Percentiles rank a stretch among this genome's conserved stretches.
Conservation (phyloP, 30 jellyfish, hydroid and myxozoan species). For the Nemopilema nomurai region DNA sequence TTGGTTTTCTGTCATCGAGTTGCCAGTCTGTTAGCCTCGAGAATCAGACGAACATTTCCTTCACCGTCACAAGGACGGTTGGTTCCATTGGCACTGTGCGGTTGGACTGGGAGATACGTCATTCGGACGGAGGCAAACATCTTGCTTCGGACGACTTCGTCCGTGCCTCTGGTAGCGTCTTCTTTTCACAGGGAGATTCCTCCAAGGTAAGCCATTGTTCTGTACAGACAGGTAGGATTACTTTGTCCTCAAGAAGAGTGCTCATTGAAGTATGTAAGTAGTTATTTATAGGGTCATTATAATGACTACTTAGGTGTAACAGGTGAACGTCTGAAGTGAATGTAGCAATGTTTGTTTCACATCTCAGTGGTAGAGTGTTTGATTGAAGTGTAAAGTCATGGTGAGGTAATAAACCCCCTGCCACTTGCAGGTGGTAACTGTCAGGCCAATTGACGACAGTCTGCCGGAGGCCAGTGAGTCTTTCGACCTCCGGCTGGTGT, state of each 20-base stretch:
- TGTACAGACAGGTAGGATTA: no score
- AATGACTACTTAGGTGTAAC: no score
- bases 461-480: constrained; percentile 71
- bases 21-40: constrained; percentile 49
- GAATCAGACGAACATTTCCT: constrained; percentile 33
- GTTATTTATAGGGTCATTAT: background rate
- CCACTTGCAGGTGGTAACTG: constrained; percentile 34
- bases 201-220: constrained; percentile 41
- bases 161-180: constrained; percentile 59
- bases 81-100: constrained; percentile 65
- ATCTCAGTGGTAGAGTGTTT: background rate
- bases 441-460: constrained; percentile 58
- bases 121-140: constrained; percentile 2
- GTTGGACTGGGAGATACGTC: constrained; percentile 73
- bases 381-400: no score
- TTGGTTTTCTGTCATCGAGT: constrained; percentile 36
- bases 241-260: no score
- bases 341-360: background rate
- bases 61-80: constrained; percentile 50
- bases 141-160: constrained; percentile 71
- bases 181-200: constrained; percentile 48
- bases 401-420: no score
- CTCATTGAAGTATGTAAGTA: background rate
- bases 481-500: constrained; percentile 50
- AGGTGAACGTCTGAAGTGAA: no score